Percentiles rank a stretch among this genome's conserved stretches.
Evolutionary conservation across 2,797 vertebrate genomes (phyloP).

Genomic region (Alca torda): DNA sequence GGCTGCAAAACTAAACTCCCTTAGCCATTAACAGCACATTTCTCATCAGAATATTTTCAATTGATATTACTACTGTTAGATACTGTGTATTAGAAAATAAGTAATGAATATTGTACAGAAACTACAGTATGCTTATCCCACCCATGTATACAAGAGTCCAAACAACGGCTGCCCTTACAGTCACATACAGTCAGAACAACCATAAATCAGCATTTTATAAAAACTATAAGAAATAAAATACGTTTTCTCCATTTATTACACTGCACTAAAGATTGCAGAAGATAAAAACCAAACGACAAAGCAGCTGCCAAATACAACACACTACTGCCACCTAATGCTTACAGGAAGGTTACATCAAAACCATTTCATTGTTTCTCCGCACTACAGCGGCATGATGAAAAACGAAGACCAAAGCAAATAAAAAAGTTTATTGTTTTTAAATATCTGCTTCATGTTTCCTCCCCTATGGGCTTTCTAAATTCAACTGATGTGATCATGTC

Average conservation of each 20-base stretch:
- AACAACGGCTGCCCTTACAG: neutral
- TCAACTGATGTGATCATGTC: neutral
- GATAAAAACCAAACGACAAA: slow-evolving; percentile 1
- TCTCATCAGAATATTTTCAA: neutral
- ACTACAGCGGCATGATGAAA: neutral
- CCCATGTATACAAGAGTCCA: neutral
- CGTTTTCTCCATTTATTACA: slow-evolving; percentile 22
- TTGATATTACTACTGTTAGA: neutral
- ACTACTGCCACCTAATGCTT: slow-evolving; percentile 90
- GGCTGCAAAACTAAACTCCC: neutral
- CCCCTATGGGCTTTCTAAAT: neutral
- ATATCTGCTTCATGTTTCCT: neutral
- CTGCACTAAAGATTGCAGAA: neutral
- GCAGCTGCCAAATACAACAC: slow-evolving; percentile 78
- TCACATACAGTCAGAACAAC: neutral
- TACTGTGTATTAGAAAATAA: neutral
- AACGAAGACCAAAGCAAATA: neutral
- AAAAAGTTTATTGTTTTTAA: neutral
- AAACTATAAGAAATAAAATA: neutral
- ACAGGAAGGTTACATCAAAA: slow-evolving; percentile 4
- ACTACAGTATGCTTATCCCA: neutral
- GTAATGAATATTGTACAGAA: neutral
- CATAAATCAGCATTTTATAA: slow-evolving; percentile 1
- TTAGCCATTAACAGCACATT: neutral
- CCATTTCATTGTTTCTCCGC: neutral